Conservation (phyloP, 2,113 vertebrate genomes). For the Acanthochromis polyacanthus region DNA sequence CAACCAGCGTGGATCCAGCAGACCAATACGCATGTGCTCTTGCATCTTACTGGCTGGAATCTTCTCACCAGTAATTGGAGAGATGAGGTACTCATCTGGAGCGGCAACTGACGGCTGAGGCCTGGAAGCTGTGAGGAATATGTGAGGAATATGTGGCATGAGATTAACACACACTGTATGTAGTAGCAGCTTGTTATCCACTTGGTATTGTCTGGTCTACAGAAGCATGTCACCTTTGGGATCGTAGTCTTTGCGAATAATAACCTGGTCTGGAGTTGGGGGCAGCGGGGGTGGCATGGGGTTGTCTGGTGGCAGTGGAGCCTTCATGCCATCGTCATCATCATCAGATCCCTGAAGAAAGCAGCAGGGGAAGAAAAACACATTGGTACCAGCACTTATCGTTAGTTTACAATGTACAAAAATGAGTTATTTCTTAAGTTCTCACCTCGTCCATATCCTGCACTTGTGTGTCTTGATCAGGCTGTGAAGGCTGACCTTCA, state of each 20-base stretch:
- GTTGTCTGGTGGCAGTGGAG: constrained; percentile 93
- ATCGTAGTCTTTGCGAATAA: constrained; percentile 98
- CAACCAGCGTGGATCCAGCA: constrained; percentile 97
- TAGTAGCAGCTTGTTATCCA: not conserved
- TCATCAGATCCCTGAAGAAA: constrained; percentile 94
- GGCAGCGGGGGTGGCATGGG: constrained; percentile 97
- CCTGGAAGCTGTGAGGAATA: constrained; percentile 89
- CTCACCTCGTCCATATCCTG: constrained; percentile 99
- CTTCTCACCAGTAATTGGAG: constrained; percentile 98
- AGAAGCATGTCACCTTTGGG: constrained; percentile 91
- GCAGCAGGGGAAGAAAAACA: not conserved
- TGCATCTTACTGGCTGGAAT: constrained; percentile 99
- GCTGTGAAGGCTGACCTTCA: constrained; percentile 87
- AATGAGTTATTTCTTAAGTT: not conserved
- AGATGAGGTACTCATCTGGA: constrained; percentile 96
- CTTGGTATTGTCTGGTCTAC: not conserved
- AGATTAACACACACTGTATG: constrained; percentile 18
- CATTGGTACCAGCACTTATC: not conserved
- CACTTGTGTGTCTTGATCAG: constrained; percentile 97
- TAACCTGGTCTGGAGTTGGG: constrained; percentile 97
- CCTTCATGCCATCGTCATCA: constrained; percentile 94
- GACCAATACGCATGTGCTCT: constrained; percentile 98
- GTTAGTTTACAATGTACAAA: not conserved
- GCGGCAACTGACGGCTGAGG: constrained; percentile 83
- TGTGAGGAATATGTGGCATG: constrained; percentile 61